Percentiles rank a stretch among this genome's conserved stretches.
phyloP scores from a whole-genome alignment of 2,888 invertebrate species.

The Acleris emargana region DNA sequence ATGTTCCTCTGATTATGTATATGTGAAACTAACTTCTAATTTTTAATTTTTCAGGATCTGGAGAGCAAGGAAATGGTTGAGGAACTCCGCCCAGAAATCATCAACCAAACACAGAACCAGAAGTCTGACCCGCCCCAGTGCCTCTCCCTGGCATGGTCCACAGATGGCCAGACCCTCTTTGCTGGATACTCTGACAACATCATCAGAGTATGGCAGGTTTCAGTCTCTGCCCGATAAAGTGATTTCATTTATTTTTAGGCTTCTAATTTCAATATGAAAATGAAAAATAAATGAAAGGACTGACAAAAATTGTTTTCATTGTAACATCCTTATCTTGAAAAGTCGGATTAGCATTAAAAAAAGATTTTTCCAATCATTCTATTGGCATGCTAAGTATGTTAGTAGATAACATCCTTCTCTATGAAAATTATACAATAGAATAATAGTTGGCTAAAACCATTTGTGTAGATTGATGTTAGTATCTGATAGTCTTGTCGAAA shows the following conservation, averaged over 20 bases:
- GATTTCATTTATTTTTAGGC: slow-evolving; percentile 81
- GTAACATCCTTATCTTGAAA: slow-evolving; percentile 25
- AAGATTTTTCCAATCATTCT: background rate
- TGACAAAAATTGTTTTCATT: slow-evolving; percentile 66
- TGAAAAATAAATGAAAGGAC: slow-evolving; percentile 81
- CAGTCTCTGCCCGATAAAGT: slow-evolving; percentile 89
- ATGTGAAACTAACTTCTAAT: slow-evolving; percentile 7
- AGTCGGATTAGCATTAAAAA: background rate
- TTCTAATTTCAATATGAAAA: slow-evolving; percentile 53
- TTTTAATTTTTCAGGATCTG: slow-evolving; percentile 87
- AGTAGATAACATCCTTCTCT: background rate
- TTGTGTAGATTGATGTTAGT: too few relatives aligned
- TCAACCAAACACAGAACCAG: slow-evolving; percentile 86
- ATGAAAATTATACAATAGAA: too few relatives aligned
- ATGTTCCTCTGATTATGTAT: background rate
- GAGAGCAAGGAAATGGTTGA: slow-evolving; percentile 99
- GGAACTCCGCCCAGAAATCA: slow-evolving; percentile 98
- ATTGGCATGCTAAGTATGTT: slow-evolving; percentile 31
- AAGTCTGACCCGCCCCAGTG: slow-evolving; percentile 98
- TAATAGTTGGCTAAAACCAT: too few relatives aligned
- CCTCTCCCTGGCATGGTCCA: slow-evolving; percentile 98
- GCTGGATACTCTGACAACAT: slow-evolving; percentile 99
- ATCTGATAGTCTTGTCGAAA: too few relatives aligned
- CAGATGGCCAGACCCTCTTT: slow-evolving; percentile 99
- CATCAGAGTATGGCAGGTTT: slow-evolving; percentile 99